phyloP scores from a whole-genome alignment of 2,113 vertebrate species.

The Columba livia region DNA sequence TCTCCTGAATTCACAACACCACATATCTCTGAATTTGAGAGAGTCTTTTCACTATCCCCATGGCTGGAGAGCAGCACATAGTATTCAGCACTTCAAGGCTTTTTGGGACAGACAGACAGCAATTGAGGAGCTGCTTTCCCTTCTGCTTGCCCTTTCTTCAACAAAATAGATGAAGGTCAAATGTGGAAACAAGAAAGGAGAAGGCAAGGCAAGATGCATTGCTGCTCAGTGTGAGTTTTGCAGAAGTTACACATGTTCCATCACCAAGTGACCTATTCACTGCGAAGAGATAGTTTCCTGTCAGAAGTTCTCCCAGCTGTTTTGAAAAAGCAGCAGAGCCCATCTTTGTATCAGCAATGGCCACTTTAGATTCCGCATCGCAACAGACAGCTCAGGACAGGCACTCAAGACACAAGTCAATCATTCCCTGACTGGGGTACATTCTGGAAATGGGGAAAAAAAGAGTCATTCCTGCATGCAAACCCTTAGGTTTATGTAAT shows the following conservation, averaged over 20 bases:
- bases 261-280: not conserved
- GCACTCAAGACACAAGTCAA: not conserved
- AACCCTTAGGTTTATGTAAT: not conserved
- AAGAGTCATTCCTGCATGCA: not conserved
- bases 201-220: not conserved
- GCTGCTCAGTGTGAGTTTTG: not conserved
- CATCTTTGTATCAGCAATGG: not conserved
- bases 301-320: not conserved
- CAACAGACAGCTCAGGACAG: not conserved
- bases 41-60: not conserved
- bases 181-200: not conserved
- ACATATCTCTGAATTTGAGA: not conserved
- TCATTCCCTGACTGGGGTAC: not conserved
- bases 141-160: not conserved
- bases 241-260: not conserved
- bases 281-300: not conserved
- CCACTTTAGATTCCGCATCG: not conserved
- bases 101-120: not conserved
- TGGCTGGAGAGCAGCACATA: not conserved
- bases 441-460: not conserved
- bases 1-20: not conserved
- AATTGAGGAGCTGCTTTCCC: not conserved
- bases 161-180: not conserved
- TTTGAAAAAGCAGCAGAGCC: not conserved
- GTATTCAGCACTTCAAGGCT: not conserved